These are phyloP conservation scores for Cryptoblepharus egeriae DNA, from an alignment of 2,797 vertebrate genomes.

Conservation along the genomic window DNA sequence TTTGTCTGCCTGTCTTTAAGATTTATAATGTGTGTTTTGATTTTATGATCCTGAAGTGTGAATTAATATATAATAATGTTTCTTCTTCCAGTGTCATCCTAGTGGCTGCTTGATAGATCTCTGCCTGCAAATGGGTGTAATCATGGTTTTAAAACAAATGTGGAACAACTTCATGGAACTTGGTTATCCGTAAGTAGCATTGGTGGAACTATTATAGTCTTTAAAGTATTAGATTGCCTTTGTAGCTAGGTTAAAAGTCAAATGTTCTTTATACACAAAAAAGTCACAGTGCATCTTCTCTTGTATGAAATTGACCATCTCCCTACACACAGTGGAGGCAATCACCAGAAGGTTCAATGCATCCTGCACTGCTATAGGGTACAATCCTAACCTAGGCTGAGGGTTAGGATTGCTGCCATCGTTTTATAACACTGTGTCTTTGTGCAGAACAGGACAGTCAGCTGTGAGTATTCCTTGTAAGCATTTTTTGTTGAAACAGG, in stretches of 20 bases:
- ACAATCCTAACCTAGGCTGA: too few relatives aligned
- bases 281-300: background rate
- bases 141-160: conserved; percentile 99
- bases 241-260: background rate
- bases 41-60: too few relatives aligned
- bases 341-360: background rate
- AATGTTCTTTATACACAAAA: background rate
- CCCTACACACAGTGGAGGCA: background rate
- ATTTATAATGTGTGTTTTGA: too few relatives aligned
- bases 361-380: too few relatives aligned
- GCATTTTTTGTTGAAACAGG: background rate
- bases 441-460: background rate
- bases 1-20: too few relatives aligned
- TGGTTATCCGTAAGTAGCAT: conserved; percentile 87
- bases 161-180: conserved; percentile 99
- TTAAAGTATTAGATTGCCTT: background rate
- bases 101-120: conserved; percentile 98
- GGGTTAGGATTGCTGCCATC: too few relatives aligned
- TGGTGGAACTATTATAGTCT: conserved; percentile 3
- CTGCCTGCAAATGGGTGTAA: conserved; percentile 98
- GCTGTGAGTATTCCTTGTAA: background rate
- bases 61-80: background rate
- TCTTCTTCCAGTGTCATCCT: conserved; percentile 89
- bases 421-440: background rate
- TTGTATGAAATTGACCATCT: background rate